Base-by-base conservation (phyloP, 2,888 invertebrate genomes). In the Tribolium freemani region DNA sequence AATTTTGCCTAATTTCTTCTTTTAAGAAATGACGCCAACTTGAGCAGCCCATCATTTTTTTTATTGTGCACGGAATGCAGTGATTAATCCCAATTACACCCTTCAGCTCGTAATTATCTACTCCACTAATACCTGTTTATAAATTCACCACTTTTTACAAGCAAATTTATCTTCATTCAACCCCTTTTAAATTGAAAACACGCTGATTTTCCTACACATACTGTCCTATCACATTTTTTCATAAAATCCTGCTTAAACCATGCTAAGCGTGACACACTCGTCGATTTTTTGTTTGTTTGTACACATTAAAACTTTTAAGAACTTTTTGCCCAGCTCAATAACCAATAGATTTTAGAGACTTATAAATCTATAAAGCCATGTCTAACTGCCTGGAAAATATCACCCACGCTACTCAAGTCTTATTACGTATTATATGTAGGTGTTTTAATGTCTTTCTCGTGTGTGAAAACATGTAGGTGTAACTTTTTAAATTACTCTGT, bases 91-190 rank as follows among this genome's bases (percentile, higher is more conserved):
- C 51, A 69, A 69, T 69, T 69, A 60, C n/a, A 57, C 38, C 53
- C 44, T 67, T 66, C 45, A 66, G 8, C 2, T 31, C 54, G 5
- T 68, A 68, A 57, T 68, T 68, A 56, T 48, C 61, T 30, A 50
- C 46, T 50, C 21, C 54, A 66, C 66, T 66, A 66, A 66, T 44
- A 45, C 30, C 69, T 61, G 45, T 61, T 69, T 61, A 69, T 20
- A 61, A 61, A 69, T 69, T 57, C 31, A 67, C 10, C 68, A 68
- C 46, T 61, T 69, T 69, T 69, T 53, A 38, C 50, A 53, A 20
- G 46, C 57, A 30, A 46, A 69, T 69, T 69, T 61, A 69, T 69
- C 69, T 61, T 69, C 69, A 69, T 69, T 69, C 57, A 10, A 38
- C 2, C 20, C 60, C 21, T 21, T 48, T 20, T 20, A 44, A 60